Conservation (phyloP, 2,888 invertebrate genomes). For the Amitus sp. region DNA sequence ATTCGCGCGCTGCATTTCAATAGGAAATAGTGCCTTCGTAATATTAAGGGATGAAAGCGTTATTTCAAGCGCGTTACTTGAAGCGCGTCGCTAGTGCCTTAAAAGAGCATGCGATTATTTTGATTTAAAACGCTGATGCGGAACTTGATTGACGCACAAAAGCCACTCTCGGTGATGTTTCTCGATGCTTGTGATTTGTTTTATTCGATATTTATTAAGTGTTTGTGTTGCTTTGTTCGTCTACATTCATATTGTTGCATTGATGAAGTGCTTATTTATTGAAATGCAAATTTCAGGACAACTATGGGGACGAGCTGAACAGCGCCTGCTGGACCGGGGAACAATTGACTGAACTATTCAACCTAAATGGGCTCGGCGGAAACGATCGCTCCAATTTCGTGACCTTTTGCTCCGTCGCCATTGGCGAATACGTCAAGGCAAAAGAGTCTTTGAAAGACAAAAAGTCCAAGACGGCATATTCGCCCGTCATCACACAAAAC, state of each 20-base stretch:
- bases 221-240: constrained; percentile 27
- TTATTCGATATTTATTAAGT: constrained; percentile 16
- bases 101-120: constrained; percentile 36
- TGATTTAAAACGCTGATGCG: neutral
- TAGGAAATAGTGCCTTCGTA: constrained; percentile 62
- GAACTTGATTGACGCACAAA: neutral
- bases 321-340: constrained; percentile 53
- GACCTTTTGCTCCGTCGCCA: constrained; percentile 22
- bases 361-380: constrained; percentile 5
- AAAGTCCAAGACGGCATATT: neutral
- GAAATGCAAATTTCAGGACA: constrained; percentile 21
- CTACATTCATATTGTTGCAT: constrained; percentile 16
- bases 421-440: constrained; percentile 27
- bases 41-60: constrained; percentile 46
- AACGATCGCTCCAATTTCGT: constrained; percentile 11
- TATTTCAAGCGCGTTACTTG: constrained; percentile 52
- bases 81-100: constrained; percentile 61
- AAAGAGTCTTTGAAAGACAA: constrained; percentile 40
- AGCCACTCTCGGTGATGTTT: neutral
- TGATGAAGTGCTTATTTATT: constrained; percentile 32
- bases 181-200: neutral
- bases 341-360: constrained; percentile 46
- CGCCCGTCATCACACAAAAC: constrained; percentile 38
- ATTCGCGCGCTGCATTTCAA: constrained; percentile 31
- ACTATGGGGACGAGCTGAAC: constrained; percentile 19